Evolutionary conservation across 2,113 vertebrate species (phyloP), one percentile per base, ranked within the genome.

Genomic region (Tonatia bakeri): DNA sequence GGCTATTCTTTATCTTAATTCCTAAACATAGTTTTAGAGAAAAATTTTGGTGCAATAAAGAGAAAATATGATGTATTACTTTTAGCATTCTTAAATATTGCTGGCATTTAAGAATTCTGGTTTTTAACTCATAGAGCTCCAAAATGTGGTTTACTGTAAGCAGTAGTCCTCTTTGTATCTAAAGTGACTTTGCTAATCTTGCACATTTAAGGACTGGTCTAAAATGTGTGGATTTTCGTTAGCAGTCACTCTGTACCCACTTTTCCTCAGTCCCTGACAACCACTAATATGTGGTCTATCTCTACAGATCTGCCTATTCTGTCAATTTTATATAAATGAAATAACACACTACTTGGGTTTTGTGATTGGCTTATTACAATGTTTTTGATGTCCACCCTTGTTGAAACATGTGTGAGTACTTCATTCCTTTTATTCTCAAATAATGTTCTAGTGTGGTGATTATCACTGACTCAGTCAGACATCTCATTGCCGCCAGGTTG

Each of bases 401-500:
- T 47, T 47, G 33, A 80, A 84, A 64, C 36, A 33, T 50, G 2
- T 22, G 24, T 87, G 16, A 80, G 9, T 52, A 61, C 13, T 52
- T 79, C 19, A 17, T 70, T 83, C 1, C 22, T 70, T 59, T 54
- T 64, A 54, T 50, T 64, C 24, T 12, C 20, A 81, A 24, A 70
- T 76, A 52, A 43, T 38, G 38, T 43, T 81, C 69, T 6, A 64
- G 26, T n/a, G 11, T 33, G 26, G 43, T 59, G 54, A 38, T 75
- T 61, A 52, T 33, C 45, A 61, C 7, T 67, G 40, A 73, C 13
- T 50, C 52, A 52, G n/a, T 43, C 69, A 54, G 24, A 52, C 65
- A 82, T 96, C 94, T 96, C 65, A 82, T 65, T 93, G 76, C 28
- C 59, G 90, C 84, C 76, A 4, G 84, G 16, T 59, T n/a, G 16